Evolutionary conservation across 2,888 invertebrate species (phyloP).

Genomic region (Plebejus argus): DNA sequence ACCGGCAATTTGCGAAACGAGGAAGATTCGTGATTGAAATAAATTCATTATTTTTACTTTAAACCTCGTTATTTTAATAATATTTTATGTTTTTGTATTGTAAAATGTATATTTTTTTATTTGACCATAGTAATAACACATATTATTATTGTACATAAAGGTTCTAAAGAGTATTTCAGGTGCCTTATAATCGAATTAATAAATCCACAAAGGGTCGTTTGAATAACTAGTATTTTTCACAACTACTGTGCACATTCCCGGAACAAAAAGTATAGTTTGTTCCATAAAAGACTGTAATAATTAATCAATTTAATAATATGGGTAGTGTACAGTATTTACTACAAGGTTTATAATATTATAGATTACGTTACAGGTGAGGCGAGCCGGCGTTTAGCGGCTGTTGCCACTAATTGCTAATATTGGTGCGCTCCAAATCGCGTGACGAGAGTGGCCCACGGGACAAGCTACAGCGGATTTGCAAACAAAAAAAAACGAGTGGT

Average conservation of each 20-base stretch:
- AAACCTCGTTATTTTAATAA: background rate
- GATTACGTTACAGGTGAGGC: constrained; percentile 7
- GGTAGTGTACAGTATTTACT: background rate
- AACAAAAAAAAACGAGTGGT: background rate
- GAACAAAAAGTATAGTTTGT: background rate
- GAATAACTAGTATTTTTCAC: background rate
- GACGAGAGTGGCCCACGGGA: background rate
- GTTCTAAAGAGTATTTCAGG: no score
- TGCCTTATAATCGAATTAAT: no score
- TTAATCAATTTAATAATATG: background rate
- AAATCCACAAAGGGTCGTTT: background rate
- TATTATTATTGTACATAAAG: no score
- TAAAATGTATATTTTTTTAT: background rate
- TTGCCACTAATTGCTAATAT: constrained; percentile 26
- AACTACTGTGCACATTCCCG: background rate
- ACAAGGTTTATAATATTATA: constrained; percentile 13
- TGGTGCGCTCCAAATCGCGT: constrained; percentile 17
- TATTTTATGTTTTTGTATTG: background rate
- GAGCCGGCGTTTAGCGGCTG: constrained; percentile 11
- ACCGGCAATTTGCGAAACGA: background rate
- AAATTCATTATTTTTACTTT: background rate
- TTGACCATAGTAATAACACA: background rate
- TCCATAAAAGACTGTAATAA: background rate
- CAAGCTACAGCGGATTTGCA: background rate
- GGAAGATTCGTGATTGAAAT: constrained; percentile 17